Evolutionary conservation across 2,888 invertebrate species (phyloP).

Genomic region (Cyclophora punctaria): DNA sequence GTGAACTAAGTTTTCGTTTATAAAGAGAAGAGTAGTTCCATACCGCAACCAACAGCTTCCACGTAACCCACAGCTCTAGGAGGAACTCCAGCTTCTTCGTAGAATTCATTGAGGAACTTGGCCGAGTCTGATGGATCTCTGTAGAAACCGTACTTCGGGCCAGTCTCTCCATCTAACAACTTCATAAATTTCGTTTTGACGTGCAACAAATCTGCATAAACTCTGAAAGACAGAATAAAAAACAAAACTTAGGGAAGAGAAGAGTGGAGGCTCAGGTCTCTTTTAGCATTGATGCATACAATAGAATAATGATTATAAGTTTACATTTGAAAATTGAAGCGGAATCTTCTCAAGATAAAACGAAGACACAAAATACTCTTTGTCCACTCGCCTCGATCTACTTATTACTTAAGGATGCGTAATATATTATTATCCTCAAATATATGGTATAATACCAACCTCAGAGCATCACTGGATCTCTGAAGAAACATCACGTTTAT

Average conservation of each 20-base stretch:
- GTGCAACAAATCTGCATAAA: conserved; percentile 32
- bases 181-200: conserved; percentile 26
- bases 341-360: too few relatives aligned
- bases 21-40: too few relatives aligned
- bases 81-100: conserved; percentile 73
- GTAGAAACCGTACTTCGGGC: conserved; percentile 25
- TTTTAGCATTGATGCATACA: too few relatives aligned
- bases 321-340: too few relatives aligned
- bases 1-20: too few relatives aligned
- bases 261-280: too few relatives aligned
- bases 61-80: conserved; percentile 76
- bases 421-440: too few relatives aligned
- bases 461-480: conserved; percentile 60
- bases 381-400: too few relatives aligned
- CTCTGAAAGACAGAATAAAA: conserved; percentile 18
- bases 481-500: conserved; percentile 80
- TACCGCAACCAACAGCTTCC: conserved; percentile 81
- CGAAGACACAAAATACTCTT: too few relatives aligned
- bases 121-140: conserved; percentile 22
- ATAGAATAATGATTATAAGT: too few relatives aligned
- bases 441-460: conserved; percentile 15
- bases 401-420: too few relatives aligned
- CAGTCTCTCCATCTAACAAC: conserved; percentile 12
- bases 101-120: conserved; percentile 43
- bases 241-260: too few relatives aligned